phyloP scores from a whole-genome alignment of 1,140 invertebrate genomes.

The Muscidifurax raptorellus region DNA sequence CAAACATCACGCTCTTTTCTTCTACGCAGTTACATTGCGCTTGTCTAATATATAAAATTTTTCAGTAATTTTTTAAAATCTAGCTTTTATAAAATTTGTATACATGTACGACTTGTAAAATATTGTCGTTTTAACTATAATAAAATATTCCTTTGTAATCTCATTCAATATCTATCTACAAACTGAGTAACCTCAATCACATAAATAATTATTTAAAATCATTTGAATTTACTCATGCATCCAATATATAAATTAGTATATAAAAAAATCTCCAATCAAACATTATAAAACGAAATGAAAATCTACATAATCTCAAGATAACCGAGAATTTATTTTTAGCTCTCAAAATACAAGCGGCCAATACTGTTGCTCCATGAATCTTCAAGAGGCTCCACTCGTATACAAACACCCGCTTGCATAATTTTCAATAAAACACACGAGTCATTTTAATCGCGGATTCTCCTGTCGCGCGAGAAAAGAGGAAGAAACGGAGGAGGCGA shows the following conservation, averaged over 20 bases:
- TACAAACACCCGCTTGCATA: constrained; percentile 4
- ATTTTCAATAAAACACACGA: background rate
- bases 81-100: no score
- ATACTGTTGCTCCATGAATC: background rate
- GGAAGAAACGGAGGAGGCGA: constrained; percentile 19
- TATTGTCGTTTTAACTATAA: no score
- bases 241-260: no score
- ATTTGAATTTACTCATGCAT: no score
- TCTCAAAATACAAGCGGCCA: background rate
- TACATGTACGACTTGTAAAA: no score
- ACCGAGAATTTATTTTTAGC: background rate
- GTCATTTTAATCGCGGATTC: background rate
- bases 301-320: background rate
- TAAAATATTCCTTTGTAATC: no score
- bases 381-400: background rate
- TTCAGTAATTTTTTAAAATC: no score
- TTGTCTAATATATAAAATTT: no score
- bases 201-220: no score
- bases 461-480: constrained; percentile 1
- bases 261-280: background rate
- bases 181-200: no score
- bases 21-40: background rate
- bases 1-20: background rate
- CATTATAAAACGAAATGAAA: constrained; percentile 3
- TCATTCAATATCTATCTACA: no score